phyloP scores from a whole-genome alignment of 2,113 vertebrate species.

The Chrysemys picta region DNA sequence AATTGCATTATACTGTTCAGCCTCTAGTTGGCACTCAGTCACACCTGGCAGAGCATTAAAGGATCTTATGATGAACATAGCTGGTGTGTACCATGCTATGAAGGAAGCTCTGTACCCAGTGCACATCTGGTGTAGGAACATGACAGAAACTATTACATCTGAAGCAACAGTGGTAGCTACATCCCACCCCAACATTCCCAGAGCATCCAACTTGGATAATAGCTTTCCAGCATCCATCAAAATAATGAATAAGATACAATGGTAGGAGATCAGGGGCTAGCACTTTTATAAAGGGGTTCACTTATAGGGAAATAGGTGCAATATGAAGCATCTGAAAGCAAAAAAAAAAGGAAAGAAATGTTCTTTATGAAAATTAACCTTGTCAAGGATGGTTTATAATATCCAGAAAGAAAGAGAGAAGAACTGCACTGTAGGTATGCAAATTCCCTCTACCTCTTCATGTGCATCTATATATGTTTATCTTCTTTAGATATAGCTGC shows the following conservation, averaged over 20 bases:
- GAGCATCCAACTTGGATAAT: neutral
- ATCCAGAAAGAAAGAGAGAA: neutral
- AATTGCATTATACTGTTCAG: neutral
- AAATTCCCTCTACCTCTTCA: conserved; percentile 17
- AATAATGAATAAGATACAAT: conserved; percentile 48
- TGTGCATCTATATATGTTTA: conserved; percentile 51
- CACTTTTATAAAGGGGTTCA: conserved; percentile 8
- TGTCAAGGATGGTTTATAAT: neutral
- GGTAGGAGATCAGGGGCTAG: conserved; percentile 25
- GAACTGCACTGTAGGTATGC: neutral
- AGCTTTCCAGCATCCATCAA: conserved; percentile 39
- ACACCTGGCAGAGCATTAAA: neutral
- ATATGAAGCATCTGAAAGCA: neutral
- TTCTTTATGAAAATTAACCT: conserved; percentile 25
- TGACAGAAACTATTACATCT: neutral
- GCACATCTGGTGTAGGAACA: neutral
- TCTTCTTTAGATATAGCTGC: neutral
- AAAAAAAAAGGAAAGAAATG: neutral
- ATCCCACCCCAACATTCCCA: neutral
- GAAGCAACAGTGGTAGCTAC: neutral
- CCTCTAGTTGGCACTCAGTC: neutral
- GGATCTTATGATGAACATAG: neutral
- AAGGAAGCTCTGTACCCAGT: neutral
- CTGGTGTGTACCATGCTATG: neutral
- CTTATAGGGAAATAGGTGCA: conserved; percentile 43